Evolutionary conservation across 1,140 invertebrate species (phyloP).

Genomic region (Trachymyrmex cornetzi): DNA sequence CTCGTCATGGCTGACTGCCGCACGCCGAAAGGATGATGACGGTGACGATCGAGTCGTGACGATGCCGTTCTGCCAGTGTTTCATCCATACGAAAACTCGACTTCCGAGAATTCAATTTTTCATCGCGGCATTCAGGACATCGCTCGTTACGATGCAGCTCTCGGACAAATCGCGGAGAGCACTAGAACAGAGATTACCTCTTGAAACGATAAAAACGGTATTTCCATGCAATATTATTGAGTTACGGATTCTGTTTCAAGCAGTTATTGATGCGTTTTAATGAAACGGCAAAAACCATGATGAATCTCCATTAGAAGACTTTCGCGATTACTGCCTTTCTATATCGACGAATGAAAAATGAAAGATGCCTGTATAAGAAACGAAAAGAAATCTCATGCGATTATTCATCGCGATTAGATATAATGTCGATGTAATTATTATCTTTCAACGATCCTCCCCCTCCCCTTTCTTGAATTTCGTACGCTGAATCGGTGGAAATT

Average conservation of each 20-base stretch:
- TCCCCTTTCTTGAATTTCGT: background rate
- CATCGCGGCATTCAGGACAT: constrained; percentile 42
- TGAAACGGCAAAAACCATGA: background rate
- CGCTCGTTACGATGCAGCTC: constrained; percentile 43
- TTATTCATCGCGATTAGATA: constrained; percentile 16
- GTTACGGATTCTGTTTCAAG: constrained; percentile 23
- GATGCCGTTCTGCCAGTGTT: constrained; percentile 45
- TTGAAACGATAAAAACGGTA: constrained; percentile 23
- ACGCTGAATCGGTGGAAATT: constrained; percentile 37
- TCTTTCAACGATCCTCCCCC: background rate
- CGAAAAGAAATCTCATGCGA: background rate
- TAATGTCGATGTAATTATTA: constrained; percentile 33
- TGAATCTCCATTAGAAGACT: background rate
- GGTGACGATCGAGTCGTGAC: constrained; percentile 51
- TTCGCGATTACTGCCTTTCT: background rate
- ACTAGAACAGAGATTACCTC: background rate
- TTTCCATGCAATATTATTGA: constrained; percentile 39
- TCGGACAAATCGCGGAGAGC: constrained; percentile 14
- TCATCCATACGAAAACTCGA: constrained; percentile 1
- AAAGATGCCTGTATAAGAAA: background rate
- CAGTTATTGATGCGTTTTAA: constrained; percentile 28
- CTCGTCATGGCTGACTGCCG: constrained; percentile 56
- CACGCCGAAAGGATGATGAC: constrained; percentile 71
- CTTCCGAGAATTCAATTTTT: constrained; percentile 59
- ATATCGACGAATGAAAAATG: background rate